Conservation (phyloP, 2,888 invertebrate species). For the Spisula solida region DNA sequence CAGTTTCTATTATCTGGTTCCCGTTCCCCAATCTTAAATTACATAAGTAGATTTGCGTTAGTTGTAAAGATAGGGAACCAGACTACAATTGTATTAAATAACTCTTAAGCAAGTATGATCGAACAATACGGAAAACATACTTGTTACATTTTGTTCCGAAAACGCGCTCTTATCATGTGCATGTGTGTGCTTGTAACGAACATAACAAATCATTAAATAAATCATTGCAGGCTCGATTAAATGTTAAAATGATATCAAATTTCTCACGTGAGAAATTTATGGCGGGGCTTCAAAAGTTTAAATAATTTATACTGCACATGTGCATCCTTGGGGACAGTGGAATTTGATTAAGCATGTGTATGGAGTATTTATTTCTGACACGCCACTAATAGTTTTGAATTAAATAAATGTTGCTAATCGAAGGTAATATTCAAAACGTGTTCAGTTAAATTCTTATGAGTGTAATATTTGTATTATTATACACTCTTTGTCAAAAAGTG, state of each 20-base stretch:
- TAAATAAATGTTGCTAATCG: background rate
- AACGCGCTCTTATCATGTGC: background rate
- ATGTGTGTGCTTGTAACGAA: background rate
- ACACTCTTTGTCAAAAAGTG: background rate
- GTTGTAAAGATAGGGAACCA: too few species aligned
- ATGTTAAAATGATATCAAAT: background rate
- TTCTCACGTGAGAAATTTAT: slow-evolving; percentile 1
- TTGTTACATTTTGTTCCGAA: background rate
- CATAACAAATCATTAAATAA: background rate
- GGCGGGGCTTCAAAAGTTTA: background rate
- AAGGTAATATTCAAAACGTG: background rate
- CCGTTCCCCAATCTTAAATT: too few species aligned
- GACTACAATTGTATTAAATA: too few species aligned
- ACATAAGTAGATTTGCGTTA: too few species aligned
- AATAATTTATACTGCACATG: background rate
- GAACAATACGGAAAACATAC: too few species aligned
- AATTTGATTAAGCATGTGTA: background rate
- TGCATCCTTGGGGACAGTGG: background rate
- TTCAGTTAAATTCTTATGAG: background rate
- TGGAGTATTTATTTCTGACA: background rate
- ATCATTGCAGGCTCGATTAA: background rate
- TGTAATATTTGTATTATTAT: background rate
- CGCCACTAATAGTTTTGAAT: background rate
- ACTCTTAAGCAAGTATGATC: too few species aligned
- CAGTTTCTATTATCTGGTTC: too few species aligned